A percentile compares a stretch with the other conserved stretches of the same genome.
Conservation (phyloP, 2,113 vertebrate genomes). For the Potamarius usumacintae region DNA sequence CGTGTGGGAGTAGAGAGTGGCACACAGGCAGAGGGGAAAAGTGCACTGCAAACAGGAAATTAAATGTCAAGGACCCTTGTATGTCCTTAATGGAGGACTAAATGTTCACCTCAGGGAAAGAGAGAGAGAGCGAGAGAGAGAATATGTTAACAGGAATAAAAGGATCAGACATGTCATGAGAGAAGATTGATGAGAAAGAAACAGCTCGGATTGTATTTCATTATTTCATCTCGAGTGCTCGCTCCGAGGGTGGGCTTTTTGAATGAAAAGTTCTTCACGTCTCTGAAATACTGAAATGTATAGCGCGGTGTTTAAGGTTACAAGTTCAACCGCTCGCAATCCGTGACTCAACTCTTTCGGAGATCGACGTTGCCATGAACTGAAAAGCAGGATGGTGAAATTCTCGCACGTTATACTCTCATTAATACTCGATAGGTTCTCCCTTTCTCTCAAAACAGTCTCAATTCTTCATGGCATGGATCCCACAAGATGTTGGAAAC, state of each 20-base stretch:
- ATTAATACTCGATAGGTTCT: too few relatives aligned
- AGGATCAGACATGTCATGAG: conserved; percentile 11
- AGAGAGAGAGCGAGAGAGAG: neutral
- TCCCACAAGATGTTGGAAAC: too few relatives aligned
- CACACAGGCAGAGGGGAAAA: conserved; percentile 66
- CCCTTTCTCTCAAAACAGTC: too few relatives aligned
- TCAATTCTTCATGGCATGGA: too few relatives aligned
- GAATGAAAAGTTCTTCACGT: neutral
- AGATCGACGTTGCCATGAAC: neutral
- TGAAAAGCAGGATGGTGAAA: neutral
- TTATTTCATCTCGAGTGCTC: neutral
- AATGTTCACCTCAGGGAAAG: conserved; percentile 65
- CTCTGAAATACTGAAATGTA: neutral
- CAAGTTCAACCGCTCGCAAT: neutral
- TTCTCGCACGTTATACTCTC: too few relatives aligned
- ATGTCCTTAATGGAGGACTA: conserved; percentile 73
- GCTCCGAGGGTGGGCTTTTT: neutral
- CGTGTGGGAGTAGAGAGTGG: conserved; percentile 38
- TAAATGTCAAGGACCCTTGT: conserved; percentile 79
- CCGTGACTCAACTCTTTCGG: neutral
- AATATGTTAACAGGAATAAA: conserved; percentile 31
- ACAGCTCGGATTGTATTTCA: conserved; percentile 7
- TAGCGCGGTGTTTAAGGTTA: neutral
- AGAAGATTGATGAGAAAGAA: conserved; percentile 25
- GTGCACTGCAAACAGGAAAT: conserved; percentile 74